Base-by-base conservation (phyloP, 2,888 invertebrate genomes). In the Acleris cristana region DNA sequence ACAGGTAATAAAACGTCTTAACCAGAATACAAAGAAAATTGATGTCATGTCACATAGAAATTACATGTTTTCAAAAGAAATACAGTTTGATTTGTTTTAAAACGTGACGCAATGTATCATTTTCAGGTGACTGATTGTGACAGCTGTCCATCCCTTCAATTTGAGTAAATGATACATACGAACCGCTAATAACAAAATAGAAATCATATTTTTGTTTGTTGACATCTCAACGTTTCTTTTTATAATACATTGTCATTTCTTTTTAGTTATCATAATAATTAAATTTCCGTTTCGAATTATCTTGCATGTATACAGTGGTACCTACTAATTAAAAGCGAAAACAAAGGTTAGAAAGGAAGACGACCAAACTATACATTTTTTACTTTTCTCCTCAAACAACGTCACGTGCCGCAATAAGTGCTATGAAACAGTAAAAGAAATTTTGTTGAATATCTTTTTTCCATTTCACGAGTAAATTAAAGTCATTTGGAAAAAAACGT, bases 401-500 rank as follows among this genome's bases (percentile, higher is more conserved):
- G 53, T 30, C 63, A 57, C 40, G 62, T 63, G 57, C 34, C 7
- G 7, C 19, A 16, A 30, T 16, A 40, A 57, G 62, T 54, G 57
- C 53, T 49, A 58, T 21, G 16, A 62, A 67, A 57, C 44, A n/a
- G 34, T 51, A 51, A 56, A 66, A 63, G 34, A 49, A 62, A 58
- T 49, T 62, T 67, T 40, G 19, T 58, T 62, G 16, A 53, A 54
- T 49, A 53, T 61, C 19, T 21, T 53, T 23, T 62, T 66, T 56
- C 48, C 52, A 53, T 57, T 61, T 26, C 34, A 23, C 45, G 18
- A 57, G 66, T 62, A 62, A 66, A 67, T 58, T 67, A 57, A 63
- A 67, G 48, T 67, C 62, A 67, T 58, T 67, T 44, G 16, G 53
- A 67, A 58, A 67, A 65, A 63, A 67, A 53, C 58, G 49, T 62